Evolutionary conservation across 2,113 vertebrate genomes (phyloP).

Genomic region (Tursiops truncatus): DNA sequence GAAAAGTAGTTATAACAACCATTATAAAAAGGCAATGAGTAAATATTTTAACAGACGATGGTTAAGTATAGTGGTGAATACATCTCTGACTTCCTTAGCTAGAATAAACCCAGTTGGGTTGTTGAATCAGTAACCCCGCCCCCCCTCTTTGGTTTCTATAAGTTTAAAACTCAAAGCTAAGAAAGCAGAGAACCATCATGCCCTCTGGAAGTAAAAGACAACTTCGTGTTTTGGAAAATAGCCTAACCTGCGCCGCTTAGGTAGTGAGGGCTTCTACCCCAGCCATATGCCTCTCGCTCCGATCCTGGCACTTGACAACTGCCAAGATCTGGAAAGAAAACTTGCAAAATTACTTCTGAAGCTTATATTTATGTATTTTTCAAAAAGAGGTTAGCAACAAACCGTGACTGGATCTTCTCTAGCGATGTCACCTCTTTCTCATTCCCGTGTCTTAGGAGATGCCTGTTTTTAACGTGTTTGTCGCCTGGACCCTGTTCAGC

Average conservation of each 20-base stretch:
- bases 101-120: not conserved
- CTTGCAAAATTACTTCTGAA: not conserved
- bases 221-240: not conserved
- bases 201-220: not conserved
- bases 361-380: not conserved
- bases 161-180: not conserved
- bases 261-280: not conserved
- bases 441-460: not conserved
- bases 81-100: not conserved
- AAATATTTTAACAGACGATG: fast-evolving
- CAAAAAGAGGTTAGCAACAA: not conserved
- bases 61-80: fast-evolving
- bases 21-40: not conserved
- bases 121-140: no score
- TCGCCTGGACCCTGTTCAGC: not conserved
- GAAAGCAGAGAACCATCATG: not conserved
- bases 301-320: not conserved
- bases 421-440: not conserved
- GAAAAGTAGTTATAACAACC: not conserved
- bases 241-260: not conserved
- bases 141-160: not conserved
- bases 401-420: not conserved
- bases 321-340: not conserved
- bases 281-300: fast-evolving
- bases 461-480: not conserved